These are phyloP conservation scores for Palythoa grandiflora DNA, from an alignment of 92 coral and sea anemone species.

Conservation along the genomic window DNA sequence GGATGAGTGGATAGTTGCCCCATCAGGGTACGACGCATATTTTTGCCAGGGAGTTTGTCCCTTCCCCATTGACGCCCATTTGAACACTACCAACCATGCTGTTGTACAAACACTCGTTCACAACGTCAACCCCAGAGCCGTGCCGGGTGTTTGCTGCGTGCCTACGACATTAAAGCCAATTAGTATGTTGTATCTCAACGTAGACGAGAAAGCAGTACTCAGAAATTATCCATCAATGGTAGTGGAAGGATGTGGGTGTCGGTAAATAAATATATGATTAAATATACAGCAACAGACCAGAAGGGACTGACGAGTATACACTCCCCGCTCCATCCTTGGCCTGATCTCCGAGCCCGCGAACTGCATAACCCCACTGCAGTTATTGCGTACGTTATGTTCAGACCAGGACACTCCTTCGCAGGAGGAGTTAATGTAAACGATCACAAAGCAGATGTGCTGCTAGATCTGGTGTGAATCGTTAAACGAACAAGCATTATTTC, in stretches of 20 bases:
- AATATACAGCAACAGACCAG: conserved; percentile 17
- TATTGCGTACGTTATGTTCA: neutral
- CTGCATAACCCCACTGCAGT: conserved; percentile 16
- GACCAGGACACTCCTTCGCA: neutral
- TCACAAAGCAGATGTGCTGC: conserved; percentile 23
- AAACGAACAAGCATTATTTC: conserved; percentile 8
- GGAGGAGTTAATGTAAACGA: conserved; percentile 1
- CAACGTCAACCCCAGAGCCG: conserved; percentile 71
- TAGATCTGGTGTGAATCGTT: conserved; percentile 23
- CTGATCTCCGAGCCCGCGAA: conserved; percentile 12
- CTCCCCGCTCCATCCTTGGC: neutral
- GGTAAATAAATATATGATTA: conserved; percentile 46
- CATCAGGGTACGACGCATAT: conserved; percentile 84
- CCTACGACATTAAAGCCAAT: conserved; percentile 87
- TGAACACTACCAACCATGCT: conserved; percentile 96
- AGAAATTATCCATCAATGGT: conserved; percentile 96
- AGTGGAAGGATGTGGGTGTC: conserved; percentile 96
- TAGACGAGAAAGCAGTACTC: conserved; percentile 76
- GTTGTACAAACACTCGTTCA: conserved; percentile 94
- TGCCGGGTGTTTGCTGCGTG: conserved; percentile 92
- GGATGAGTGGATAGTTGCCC: conserved; percentile 98
- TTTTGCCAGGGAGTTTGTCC: conserved; percentile 91
- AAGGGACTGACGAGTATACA: neutral
- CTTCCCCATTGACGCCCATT: conserved; percentile 76
- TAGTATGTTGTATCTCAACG: conserved; percentile 82